These are phyloP conservation scores for Mizuhopecten yessoensis DNA, from an alignment of 1,140 invertebrate species.

Conservation along the genomic window DNA sequence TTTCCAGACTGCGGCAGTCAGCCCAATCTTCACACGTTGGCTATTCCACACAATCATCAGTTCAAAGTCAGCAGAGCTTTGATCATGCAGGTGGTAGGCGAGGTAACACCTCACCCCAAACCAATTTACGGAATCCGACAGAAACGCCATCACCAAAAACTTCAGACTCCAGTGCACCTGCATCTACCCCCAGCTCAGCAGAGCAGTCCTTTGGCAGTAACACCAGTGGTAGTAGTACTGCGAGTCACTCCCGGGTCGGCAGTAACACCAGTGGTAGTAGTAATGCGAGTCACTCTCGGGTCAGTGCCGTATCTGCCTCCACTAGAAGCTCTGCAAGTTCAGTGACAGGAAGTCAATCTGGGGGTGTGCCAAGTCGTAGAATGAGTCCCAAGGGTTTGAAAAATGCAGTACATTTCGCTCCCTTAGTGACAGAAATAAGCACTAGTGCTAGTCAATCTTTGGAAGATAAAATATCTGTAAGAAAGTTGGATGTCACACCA, in stretches of 20 bases:
- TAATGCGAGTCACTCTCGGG: slow-evolving; percentile 43
- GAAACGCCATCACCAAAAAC: slow-evolving; percentile 47
- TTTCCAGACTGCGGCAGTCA: neutral
- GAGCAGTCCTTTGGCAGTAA: neutral
- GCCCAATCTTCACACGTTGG: neutral
- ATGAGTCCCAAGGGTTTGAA: slow-evolving; percentile 78
- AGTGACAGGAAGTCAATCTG: slow-evolving; percentile 56
- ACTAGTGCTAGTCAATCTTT: slow-evolving; percentile 75
- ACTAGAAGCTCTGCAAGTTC: slow-evolving; percentile 66
- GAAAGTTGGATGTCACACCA: slow-evolving; percentile 71
- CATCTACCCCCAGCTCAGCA: slow-evolving; percentile 43
- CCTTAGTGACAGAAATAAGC: slow-evolving; percentile 73
- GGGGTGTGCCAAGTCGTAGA: slow-evolving; percentile 58
- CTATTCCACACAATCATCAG: neutral
- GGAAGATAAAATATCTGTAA: slow-evolving; percentile 71
- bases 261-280: slow-evolving; percentile 44
- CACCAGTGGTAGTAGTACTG: slow-evolving; percentile 26
- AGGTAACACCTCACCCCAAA: neutral
- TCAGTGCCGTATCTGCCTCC: slow-evolving; percentile 55
- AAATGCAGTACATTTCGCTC: slow-evolving; percentile 78
- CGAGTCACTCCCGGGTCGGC: neutral
- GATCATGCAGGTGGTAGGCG: slow-evolving; percentile 53
- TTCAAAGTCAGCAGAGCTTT: slow-evolving; percentile 54
- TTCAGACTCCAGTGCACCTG: slow-evolving; percentile 43
- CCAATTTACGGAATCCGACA: neutral